Conservation (phyloP, 2,113 vertebrate species). For the Myocastor coypus region DNA sequence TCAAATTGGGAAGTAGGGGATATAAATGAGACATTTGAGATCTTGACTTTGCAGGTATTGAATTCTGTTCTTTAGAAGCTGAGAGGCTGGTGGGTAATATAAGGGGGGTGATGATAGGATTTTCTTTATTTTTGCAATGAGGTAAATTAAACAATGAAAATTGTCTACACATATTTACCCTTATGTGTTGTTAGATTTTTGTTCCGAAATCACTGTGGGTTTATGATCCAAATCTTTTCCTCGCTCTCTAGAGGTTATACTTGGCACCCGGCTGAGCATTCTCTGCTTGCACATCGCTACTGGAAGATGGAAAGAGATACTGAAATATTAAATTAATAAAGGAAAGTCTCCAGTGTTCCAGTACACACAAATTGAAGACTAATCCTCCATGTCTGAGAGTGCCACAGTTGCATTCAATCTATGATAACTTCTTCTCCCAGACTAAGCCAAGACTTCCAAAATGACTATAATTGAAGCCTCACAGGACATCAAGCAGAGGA, state of each 20-base stretch:
- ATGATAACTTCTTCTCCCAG: neutral
- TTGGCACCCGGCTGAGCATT: neutral
- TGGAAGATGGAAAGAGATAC: neutral
- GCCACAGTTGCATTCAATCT: neutral
- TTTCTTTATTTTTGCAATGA: neutral
- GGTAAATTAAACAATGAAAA: neutral
- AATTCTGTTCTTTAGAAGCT: neutral
- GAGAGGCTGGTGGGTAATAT: neutral
- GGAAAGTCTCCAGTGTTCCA: neutral
- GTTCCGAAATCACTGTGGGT: neutral
- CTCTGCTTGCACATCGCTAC: neutral
- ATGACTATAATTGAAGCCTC: neutral
- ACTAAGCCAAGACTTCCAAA: neutral
- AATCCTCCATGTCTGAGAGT: neutral
- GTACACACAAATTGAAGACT: neutral
- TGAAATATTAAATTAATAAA: neutral
- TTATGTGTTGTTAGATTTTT: neutral
- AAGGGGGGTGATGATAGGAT: neutral
- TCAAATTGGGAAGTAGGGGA: neutral
- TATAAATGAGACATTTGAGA: neutral
- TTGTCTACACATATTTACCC: neutral
- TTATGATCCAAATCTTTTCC: neutral
- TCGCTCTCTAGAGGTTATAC: neutral
- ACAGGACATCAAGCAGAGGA: neutral
- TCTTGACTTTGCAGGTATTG: neutral